Evolutionary conservation across 1,140 invertebrate genomes (phyloP).

Genomic region (Drosophila kikkawai): DNA sequence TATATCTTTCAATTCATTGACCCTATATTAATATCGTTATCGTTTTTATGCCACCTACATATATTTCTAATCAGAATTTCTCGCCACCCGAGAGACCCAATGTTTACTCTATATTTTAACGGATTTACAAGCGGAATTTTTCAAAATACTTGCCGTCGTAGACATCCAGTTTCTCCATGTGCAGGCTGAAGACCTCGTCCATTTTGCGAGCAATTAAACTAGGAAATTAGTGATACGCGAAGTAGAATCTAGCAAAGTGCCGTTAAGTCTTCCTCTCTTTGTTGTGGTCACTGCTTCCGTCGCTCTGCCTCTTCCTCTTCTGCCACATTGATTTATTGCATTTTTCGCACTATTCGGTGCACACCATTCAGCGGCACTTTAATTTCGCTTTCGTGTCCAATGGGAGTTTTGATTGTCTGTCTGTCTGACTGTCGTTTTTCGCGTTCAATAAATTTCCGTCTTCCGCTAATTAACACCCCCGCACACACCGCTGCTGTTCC

Average conservation of each 20-base stretch:
- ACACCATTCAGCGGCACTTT: constrained; percentile 22
- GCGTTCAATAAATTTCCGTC: constrained; percentile 49
- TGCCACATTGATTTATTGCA: constrained; percentile 75
- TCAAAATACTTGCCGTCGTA: constrained; percentile 67
- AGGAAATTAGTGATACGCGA: constrained; percentile 47
- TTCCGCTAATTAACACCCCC: constrained; percentile 52
- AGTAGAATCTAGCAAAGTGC: constrained; percentile 15
- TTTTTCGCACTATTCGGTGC: constrained; percentile 42
- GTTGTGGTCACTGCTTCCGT: constrained; percentile 48
- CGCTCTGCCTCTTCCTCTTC: constrained; percentile 17
- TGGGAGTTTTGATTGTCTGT: constrained; percentile 20
- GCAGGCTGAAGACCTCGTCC: constrained; percentile 75
- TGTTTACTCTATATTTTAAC: constrained; percentile 7
- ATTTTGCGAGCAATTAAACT: constrained; percentile 54
- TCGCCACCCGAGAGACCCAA: not conserved
- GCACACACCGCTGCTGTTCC: constrained; percentile 15
- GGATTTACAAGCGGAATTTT: constrained; percentile 13
- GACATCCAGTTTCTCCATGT: constrained; percentile 77
- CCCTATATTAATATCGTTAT: not conserved
- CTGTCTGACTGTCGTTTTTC: constrained; percentile 22
- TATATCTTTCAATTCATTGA: no score
- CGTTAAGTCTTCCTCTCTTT: constrained; percentile 63
- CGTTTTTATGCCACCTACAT: constrained; percentile 6
- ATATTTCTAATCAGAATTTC: constrained; percentile 5
- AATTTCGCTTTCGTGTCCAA: constrained; percentile 37